These are phyloP conservation scores for Cathartes aura DNA, from an alignment of 2,113 vertebrate species.

Conservation along the genomic window DNA sequence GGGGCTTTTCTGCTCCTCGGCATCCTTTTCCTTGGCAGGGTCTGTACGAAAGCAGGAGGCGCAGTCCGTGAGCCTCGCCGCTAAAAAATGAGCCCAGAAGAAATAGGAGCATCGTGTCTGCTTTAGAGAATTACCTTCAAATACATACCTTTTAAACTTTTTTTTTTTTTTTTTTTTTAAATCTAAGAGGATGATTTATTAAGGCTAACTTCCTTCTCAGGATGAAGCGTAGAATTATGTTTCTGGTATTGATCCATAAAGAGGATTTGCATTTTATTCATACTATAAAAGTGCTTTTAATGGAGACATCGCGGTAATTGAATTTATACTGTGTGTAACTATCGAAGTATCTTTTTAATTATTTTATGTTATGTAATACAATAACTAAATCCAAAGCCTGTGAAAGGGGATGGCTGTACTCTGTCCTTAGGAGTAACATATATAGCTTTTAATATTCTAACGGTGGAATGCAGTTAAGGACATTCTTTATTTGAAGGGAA, in stretches of 20 bases:
- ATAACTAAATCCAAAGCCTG: slow-evolving; percentile 78
- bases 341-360: slow-evolving; percentile 81
- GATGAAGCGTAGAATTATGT: slow-evolving; percentile 79
- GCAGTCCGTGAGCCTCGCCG: background rate
- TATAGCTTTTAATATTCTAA: slow-evolving; percentile 80
- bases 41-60: background rate
- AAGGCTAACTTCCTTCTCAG: slow-evolving; percentile 76
- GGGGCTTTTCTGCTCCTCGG: background rate
- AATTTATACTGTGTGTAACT: slow-evolving; percentile 84
- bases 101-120: slow-evolving; percentile 23
- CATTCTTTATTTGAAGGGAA: slow-evolving; percentile 71
- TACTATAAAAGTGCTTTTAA: slow-evolving; percentile 85
- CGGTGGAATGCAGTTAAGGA: slow-evolving; percentile 75
- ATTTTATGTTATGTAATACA: slow-evolving; percentile 80
- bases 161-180: background rate
- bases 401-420: slow-evolving; percentile 70
- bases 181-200: slow-evolving; percentile 73
- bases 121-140: slow-evolving; percentile 51
- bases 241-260: slow-evolving; percentile 82
- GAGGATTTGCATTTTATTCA: slow-evolving; percentile 85
- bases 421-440: slow-evolving; percentile 73
- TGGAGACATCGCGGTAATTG: slow-evolving; percentile 82
- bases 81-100: slow-evolving; percentile 13
- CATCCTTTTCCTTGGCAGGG: background rate
- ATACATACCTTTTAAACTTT: slow-evolving; percentile 37